Conservation (phyloP, 2,113 vertebrate species). For the Theristicus caerulescens region DNA sequence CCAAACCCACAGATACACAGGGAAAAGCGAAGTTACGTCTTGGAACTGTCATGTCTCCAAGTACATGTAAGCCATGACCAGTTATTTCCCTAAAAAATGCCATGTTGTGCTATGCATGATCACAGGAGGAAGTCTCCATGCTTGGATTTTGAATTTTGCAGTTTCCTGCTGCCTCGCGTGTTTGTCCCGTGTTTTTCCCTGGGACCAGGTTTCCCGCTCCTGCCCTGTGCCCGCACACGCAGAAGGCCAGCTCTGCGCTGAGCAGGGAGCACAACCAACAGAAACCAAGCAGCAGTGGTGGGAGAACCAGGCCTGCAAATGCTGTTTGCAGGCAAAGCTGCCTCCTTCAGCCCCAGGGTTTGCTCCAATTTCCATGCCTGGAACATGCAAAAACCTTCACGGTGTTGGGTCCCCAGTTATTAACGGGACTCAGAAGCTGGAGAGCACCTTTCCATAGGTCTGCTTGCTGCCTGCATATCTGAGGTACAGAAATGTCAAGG, state of each 20-base stretch:
- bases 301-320: neutral
- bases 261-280: neutral
- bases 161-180: neutral
- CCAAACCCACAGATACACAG: neutral
- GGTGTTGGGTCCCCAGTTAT: fast-evolving
- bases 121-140: neutral
- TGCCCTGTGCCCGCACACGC: fast-evolving
- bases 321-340: neutral
- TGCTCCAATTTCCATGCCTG: neutral
- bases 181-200: neutral
- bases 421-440: neutral
- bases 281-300: neutral
- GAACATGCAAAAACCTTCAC: neutral
- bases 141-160: neutral
- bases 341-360: neutral
- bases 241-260: neutral
- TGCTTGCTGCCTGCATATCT: neutral
- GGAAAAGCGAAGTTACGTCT: neutral
- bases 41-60: neutral
- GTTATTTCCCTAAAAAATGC: neutral
- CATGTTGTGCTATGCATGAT: neutral
- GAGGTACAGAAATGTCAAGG: neutral
- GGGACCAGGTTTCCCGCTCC: neutral
- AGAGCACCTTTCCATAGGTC: neutral
- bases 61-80: fast-evolving